phyloP scores from a whole-genome alignment of 1,140 invertebrate species.

The Diorhabda elongata region DNA sequence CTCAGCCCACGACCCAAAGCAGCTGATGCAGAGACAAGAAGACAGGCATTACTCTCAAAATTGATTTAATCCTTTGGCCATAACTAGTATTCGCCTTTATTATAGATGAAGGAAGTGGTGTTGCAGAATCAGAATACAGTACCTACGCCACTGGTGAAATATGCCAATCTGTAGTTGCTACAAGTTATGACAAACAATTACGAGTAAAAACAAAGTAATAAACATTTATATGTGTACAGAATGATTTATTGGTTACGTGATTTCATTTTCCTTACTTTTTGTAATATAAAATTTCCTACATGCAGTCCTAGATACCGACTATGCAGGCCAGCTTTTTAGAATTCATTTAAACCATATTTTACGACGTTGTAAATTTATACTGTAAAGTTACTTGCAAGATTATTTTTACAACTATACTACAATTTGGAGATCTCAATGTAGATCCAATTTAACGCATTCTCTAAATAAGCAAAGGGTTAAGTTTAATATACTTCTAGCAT shows the following conservation, averaged over 20 bases:
- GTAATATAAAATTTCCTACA: not conserved
- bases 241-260: not conserved
- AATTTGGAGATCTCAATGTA: not conserved
- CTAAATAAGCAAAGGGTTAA: too few relatives aligned
- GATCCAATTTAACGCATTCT: not conserved
- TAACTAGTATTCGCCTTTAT: too few relatives aligned
- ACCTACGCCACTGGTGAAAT: too few relatives aligned
- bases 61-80: too few relatives aligned
- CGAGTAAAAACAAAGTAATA: not conserved
- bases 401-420: not conserved
- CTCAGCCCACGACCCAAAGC: too few relatives aligned
- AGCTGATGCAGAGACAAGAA: too few relatives aligned
- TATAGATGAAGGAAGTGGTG: too few relatives aligned
- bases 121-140: too few relatives aligned
- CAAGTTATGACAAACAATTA: too few relatives aligned
- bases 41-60: too few relatives aligned
- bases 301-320: not conserved
- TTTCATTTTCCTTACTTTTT: not conserved
- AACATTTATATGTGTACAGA: not conserved
- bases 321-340: not conserved
- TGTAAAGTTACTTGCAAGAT: conserved; percentile 2
- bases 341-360: not conserved
- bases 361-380: conserved; percentile 1
- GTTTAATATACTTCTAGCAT: too few relatives aligned
- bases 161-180: too few relatives aligned